Percentiles rank a stretch among this genome's conserved stretches.
These are phyloP conservation scores for Drosophila putrida DNA, from an alignment of 2,888 invertebrate species.

Conservation along the genomic window DNA sequence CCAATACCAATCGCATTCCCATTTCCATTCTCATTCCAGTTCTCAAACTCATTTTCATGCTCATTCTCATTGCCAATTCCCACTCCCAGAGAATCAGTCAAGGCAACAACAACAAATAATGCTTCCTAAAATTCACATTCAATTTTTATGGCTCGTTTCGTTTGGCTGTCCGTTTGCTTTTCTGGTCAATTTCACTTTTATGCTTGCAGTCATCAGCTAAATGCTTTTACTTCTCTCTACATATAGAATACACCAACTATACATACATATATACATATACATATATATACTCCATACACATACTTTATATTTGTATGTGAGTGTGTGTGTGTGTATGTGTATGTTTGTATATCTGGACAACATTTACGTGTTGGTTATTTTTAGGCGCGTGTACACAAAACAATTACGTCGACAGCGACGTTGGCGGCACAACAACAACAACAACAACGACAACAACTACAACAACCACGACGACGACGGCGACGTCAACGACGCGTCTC, in stretches of 20 bases:
- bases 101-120: constrained; percentile 27
- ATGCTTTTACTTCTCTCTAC: constrained; percentile 54
- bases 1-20: constrained; percentile 24
- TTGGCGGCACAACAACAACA: constrained; percentile 11
- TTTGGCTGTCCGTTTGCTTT: constrained; percentile 56
- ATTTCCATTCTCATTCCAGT: constrained; percentile 31
- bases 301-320: neutral
- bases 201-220: constrained; percentile 76
- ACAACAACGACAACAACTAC: constrained; percentile 12
- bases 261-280: neutral
- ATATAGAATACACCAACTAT: constrained; percentile 18
- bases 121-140: constrained; percentile 59
- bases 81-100: constrained; percentile 25
- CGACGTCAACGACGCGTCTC: constrained; percentile 31
- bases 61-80: constrained; percentile 31
- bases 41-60: constrained; percentile 22
- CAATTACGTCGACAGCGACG: constrained; percentile 54
- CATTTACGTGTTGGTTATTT: constrained; percentile 72
- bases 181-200: constrained; percentile 79
- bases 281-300: constrained; percentile 10
- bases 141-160: constrained; percentile 71
- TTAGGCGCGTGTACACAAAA: constrained; percentile 67
- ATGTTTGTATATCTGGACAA: constrained; percentile 55
- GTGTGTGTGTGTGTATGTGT: neutral
- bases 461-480: neutral